Evolutionary conservation across 2,113 vertebrate species (phyloP).

Genomic region (Puffinus mauretanicus): DNA sequence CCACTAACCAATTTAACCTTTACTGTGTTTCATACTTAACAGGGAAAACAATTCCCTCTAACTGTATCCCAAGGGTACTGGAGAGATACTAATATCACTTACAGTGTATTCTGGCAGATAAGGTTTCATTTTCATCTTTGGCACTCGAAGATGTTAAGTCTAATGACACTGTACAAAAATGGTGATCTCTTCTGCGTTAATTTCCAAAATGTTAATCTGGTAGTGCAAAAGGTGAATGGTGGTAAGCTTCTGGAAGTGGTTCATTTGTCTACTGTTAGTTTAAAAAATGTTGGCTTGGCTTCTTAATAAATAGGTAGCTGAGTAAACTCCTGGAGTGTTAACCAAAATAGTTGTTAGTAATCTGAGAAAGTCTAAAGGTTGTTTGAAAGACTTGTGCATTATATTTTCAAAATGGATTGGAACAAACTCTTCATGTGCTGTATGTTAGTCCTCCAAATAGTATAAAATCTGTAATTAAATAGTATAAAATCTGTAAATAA

Average conservation of each 20-base stretch:
- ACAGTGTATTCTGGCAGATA: neutral
- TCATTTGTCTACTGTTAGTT: neutral
- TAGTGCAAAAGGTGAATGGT: neutral
- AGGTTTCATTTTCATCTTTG: slow-evolving; percentile 40
- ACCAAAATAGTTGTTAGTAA: slow-evolving; percentile 26
- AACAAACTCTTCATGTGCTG: neutral
- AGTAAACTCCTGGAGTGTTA: neutral
- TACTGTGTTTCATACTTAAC: slow-evolving; percentile 4
- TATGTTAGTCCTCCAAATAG: neutral
- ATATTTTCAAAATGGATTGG: neutral
- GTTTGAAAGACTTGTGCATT: slow-evolving; percentile 10
- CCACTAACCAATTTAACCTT: slow-evolving; percentile 43
- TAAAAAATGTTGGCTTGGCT: neutral
- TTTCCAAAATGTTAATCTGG: neutral
- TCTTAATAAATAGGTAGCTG: neutral
- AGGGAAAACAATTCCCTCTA: slow-evolving; percentile 50
- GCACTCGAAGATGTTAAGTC: neutral
- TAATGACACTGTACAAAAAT: neutral
- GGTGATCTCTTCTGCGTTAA: neutral
- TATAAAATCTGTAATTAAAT: neutral
- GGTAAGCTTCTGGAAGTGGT: neutral
- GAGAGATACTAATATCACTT: slow-evolving; percentile 1
- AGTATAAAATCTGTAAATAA: neutral
- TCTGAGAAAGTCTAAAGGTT: slow-evolving; percentile 13
- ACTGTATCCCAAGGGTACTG: neutral